Evolutionary conservation across 1,140 invertebrate genomes (phyloP).

Genomic region (Chironomus tepperi): DNA sequence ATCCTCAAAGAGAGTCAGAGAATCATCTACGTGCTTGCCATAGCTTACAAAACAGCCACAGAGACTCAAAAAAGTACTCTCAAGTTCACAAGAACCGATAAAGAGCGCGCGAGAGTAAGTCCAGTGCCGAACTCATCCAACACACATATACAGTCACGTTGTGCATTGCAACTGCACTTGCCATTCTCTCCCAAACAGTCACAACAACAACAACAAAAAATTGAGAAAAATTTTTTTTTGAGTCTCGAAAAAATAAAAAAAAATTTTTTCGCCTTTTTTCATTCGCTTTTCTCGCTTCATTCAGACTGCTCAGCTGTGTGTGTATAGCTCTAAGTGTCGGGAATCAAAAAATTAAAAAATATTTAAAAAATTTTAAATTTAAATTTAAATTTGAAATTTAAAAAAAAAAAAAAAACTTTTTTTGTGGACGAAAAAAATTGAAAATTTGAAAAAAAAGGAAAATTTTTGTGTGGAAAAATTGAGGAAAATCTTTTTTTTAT

Average conservation of each 20-base stretch:
- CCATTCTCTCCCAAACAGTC: not conserved
- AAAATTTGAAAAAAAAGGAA: not conserved
- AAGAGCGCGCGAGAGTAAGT: no score
- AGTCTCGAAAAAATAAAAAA: no score
- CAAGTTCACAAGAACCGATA: no score
- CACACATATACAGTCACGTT: not conserved
- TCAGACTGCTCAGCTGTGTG: slow-evolving; percentile 10
- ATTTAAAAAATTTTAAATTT: not conserved
- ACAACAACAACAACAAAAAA: not conserved
- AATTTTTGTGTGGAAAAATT: no score
- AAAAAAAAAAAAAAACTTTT: not conserved
- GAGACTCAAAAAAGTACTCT: no score
- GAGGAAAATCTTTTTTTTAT: no score
- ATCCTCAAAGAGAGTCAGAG: no score
- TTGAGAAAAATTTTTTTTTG: not conserved
- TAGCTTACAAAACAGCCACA: no score
- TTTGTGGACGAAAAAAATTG: not conserved
- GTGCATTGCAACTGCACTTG: not conserved
- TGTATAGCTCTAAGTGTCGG: not conserved
- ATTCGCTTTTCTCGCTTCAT: slow-evolving; percentile 12
- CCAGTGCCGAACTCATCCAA: not conserved
- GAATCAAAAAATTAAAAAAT: not conserved
- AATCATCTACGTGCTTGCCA: no score
- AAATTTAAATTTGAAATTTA: not conserved
- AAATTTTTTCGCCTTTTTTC: not conserved